Base-by-base conservation (phyloP, 2,888 invertebrate genomes). In the Anthophora plumipes region DNA sequence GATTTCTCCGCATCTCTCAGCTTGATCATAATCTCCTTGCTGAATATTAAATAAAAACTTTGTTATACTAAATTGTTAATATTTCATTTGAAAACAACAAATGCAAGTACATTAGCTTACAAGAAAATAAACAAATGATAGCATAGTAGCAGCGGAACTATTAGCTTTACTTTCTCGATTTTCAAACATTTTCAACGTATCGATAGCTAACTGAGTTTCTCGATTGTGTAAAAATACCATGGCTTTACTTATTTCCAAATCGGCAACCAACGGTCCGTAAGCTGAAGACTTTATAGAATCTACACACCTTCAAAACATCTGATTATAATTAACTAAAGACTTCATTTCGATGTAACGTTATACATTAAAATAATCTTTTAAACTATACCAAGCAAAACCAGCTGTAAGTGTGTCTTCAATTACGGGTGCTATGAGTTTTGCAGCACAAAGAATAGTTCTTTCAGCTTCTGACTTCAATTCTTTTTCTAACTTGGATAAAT, bases 211-310 rank as follows among this genome's bases (percentile, higher is more conserved):
- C 66, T 94, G 94, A 69, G 98, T 95, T 91, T 98, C 97, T 82
- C 97, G 96, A 92, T 97, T 97, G 79, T 97, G 96, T 66, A 98
- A 94, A 92, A 96, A 97, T 92, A 97, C 97, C 82, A 98, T 96
- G 0, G 98, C 98, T 93, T 98, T 98, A 93, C 97, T 98, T 83
- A 98, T 96, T 94, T 98, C 98, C 85, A 98, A 94, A 94, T 97
- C 99, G 88, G 96, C 97, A 57, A 97, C 98, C 84, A 98, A 94
- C 92, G 95, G 95, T 50, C 96, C 95, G 89, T 97, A 97, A 92
- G 96, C 96, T n/a, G 99, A 98, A 61, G 97, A 96, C 92, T 98
- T 98, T 67, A 99, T 97, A 31, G 97, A 96, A 88, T 98, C 98
- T 69, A 99, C 97, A 93, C 99, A 99, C 99, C 98, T 98, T 59